These are phyloP conservation scores for Myoxocephalus aenaeus DNA, from an alignment of 2,797 vertebrate species.

Conservation along the genomic window DNA sequence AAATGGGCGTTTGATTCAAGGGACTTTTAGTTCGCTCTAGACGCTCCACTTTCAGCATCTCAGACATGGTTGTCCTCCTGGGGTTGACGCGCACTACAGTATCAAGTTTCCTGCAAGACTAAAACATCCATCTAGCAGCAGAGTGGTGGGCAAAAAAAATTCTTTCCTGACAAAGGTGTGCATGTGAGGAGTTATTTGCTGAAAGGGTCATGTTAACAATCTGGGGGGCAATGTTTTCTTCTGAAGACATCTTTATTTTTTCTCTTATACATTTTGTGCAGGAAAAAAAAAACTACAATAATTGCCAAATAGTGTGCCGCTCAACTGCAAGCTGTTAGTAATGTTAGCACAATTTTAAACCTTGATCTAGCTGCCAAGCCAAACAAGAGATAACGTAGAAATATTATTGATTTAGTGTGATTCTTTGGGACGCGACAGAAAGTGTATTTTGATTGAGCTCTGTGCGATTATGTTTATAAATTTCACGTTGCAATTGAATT, in stretches of 20 bases:
- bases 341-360: conserved; percentile 21
- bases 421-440: background rate
- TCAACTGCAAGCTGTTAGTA: background rate
- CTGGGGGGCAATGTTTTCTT: conserved; percentile 31
- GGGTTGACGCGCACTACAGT: conserved; percentile 46
- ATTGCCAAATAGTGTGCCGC: background rate
- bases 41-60: conserved; percentile 54
- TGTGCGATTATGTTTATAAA: conserved; percentile 8
- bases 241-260: background rate
- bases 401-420: background rate
- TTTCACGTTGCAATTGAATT: background rate
- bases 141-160: conserved; percentile 32
- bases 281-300: background rate
- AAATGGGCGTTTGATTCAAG: conserved; percentile 41
- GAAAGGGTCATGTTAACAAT: conserved; percentile 58
- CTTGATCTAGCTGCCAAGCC: background rate
- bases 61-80: conserved; percentile 51
- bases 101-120: conserved; percentile 66
- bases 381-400: background rate
- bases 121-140: conserved; percentile 52
- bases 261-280: conserved; percentile 4
- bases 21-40: conserved; percentile 40
- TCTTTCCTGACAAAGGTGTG: conserved; percentile 40
- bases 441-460: background rate
- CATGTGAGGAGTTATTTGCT: conserved; percentile 39